Evolutionary conservation across 2,797 vertebrate genomes (phyloP), one percentile per base, ranked within the genome.

Genomic region (Clarias fuscus): DNA sequence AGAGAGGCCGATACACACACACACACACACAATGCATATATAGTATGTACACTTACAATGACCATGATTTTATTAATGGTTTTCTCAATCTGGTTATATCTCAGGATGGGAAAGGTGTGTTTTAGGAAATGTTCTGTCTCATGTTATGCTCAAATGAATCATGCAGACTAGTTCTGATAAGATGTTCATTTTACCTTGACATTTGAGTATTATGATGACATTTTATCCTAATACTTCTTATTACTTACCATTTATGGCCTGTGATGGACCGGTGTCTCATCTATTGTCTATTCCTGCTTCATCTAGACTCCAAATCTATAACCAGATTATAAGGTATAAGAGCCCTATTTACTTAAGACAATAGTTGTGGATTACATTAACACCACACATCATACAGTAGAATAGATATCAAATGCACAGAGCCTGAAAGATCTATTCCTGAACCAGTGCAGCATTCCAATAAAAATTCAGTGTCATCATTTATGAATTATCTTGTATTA

Each of bases 401-500:
- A 75, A 75, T 10, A 58, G 53, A 27, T 58, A 30, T 56, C 72
- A n/a, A 48, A 73, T 48, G 43, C 48, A 18, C 43, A 18, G 15
- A 58, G 17, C n/a, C 72, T 17, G 72, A 53, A 75, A 27, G 22
- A 30, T 27, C 22, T 15, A 7, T 53, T n/a, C 72, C n/a, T 56
- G 48, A 27, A 58, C 17, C 71, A n/a, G 3, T 14, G 1, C 40
- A 48, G 43, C n/a, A 30, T 56, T 18, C 7, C n/a, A 58, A 58
- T 30, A 14, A 58, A 58, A 58, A 30, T 20, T 58, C 70, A 40
- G 6, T 14, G 43, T 77, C n/a, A 77, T 77, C 53, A 58, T 58
- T 77, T 58, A 30, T 77, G 53, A 77, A 77, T 77, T 18, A 58
- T 20, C n/a, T 58, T 58, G 75, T 30, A 77, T 77, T 58, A 77